Base-by-base conservation (phyloP, 2,797 vertebrate genomes). In the Coreius guichenoti region DNA sequence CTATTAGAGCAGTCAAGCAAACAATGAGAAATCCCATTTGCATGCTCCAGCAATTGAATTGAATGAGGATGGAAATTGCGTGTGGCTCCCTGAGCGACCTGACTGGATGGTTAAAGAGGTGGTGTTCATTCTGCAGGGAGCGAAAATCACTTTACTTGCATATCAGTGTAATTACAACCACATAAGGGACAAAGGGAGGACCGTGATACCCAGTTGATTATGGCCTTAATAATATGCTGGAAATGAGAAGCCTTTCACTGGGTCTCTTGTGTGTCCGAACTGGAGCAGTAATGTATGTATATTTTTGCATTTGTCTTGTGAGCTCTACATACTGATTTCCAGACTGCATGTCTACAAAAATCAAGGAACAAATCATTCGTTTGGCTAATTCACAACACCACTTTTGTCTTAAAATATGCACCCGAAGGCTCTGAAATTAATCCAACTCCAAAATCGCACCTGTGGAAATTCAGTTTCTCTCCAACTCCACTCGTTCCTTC, bases 1-100 rank as follows among this genome's bases (percentile, higher is more conserved):
- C 76, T 49, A 31, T 83, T 29, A 29, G 90, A 90, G 92, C 92
- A 93, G 89, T 91, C 91, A 91, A 86, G 91, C 91, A 92, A 92
- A 95, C 92, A 92, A 92, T 92, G 90, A 91, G 92, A 92, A 93
- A 91, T 92, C 88, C 90, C 84, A 88, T 91, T 88, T 90, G 91
- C 90, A 89, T 86, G 89, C 89, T 89, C 85, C 56, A 87, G 92
- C 91, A 90, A 91, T 92, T 89, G 90, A 92, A 92, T 90, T 87
- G 86, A 87, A 88, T 61, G 81, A 63, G 43, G 89, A 91, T 89
- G 89, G 89, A 92, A 94, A 94, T 92, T 91, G 92, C 51, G 84
- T 61, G 84, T 81, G 73, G 72, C 86, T 91, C 91, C 90, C 87
- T 86, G 90, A 86, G 84, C 61, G 73, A 80, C 88, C 90, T 87